Conservation (phyloP, 1,140 invertebrate genomes). For the Anagrus nilaparvatae region DNA sequence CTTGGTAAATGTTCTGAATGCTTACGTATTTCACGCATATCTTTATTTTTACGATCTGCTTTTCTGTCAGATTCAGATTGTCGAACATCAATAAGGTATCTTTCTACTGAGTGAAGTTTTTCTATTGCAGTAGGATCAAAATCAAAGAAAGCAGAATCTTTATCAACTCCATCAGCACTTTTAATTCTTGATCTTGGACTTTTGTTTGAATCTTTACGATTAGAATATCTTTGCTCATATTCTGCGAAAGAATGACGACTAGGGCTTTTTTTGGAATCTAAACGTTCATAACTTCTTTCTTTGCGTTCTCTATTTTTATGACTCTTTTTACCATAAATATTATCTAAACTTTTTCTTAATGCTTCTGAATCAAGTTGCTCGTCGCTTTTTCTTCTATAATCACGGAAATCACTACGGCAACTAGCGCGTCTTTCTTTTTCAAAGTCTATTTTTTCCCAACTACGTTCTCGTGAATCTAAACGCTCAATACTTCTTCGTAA, state of each 20-base stretch:
- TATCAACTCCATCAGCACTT: conserved; percentile 32
- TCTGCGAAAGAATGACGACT: conserved; percentile 8
- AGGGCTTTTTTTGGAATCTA: conserved; percentile 25
- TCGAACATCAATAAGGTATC: conserved; percentile 15
- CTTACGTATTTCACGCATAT: conserved; percentile 5
- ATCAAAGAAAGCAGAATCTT: conserved; percentile 29
- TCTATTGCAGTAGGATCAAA: conserved; percentile 34
- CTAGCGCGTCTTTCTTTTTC: conserved; percentile 15
- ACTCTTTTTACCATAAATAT: conserved; percentile 18
- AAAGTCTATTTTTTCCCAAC: conserved; percentile 26
- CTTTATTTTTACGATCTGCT: conserved; percentile 18
- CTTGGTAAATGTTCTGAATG: neutral
- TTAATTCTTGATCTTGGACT: conserved; percentile 29
- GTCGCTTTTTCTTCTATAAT: conserved; percentile 20
- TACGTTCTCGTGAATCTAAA: conserved; percentile 26
- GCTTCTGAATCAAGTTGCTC: conserved; percentile 31
- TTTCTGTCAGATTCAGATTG: conserved; percentile 14
- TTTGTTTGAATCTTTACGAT: conserved; percentile 1
- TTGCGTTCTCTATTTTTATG: conserved; percentile 19
- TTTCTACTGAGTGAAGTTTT: conserved; percentile 21
- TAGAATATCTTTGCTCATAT: conserved; percentile 5
- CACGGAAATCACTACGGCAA: conserved; percentile 16
- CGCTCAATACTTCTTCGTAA: conserved; percentile 32
- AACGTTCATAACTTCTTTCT: conserved; percentile 28
- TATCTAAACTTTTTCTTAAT: conserved; percentile 26